Percentiles rank a stretch among this genome's conserved stretches.
phyloP scores from a whole-genome alignment of 2,113 vertebrate genomes.

The Guaruba guarouba region DNA sequence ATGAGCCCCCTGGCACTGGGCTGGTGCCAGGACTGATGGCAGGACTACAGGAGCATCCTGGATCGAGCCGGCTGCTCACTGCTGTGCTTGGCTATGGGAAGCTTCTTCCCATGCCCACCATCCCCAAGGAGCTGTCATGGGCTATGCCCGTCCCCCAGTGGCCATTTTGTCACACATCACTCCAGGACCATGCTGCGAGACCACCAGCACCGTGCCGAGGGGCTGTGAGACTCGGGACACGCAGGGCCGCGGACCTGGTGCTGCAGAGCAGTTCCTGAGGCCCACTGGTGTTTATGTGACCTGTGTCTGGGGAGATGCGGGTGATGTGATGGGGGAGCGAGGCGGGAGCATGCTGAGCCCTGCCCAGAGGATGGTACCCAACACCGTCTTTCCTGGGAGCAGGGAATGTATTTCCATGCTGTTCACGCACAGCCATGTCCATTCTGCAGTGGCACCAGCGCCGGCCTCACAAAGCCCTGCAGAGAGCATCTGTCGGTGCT shows the following conservation, averaged over 20 bases:
- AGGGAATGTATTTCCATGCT: neutral
- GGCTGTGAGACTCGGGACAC: neutral
- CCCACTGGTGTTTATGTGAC: neutral
- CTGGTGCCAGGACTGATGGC: neutral
- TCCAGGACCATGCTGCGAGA: neutral
- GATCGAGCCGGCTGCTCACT: neutral
- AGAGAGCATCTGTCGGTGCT: too few species aligned
- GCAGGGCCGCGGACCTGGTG: accelerated
- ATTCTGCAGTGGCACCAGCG: too few species aligned
- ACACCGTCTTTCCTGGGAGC: neutral
- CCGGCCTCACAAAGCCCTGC: too few species aligned
- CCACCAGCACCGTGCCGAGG: neutral
- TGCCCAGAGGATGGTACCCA: too few species aligned
- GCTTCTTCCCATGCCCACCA: neutral
- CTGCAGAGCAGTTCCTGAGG: neutral
- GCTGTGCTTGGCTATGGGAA: neutral
- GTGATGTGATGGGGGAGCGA: neutral
- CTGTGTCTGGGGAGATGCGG: neutral
- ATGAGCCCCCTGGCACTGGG: neutral
- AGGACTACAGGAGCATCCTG: neutral
- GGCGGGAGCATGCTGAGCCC: neutral
- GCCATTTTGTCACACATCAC: accelerated
- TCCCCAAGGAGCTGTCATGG: neutral
- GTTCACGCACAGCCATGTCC: too few species aligned
- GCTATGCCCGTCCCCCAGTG: neutral